These are phyloP conservation scores for Aphelenchoides bicaudatus DNA, from an alignment of 2,888 invertebrate genomes.

Conservation along the genomic window DNA sequence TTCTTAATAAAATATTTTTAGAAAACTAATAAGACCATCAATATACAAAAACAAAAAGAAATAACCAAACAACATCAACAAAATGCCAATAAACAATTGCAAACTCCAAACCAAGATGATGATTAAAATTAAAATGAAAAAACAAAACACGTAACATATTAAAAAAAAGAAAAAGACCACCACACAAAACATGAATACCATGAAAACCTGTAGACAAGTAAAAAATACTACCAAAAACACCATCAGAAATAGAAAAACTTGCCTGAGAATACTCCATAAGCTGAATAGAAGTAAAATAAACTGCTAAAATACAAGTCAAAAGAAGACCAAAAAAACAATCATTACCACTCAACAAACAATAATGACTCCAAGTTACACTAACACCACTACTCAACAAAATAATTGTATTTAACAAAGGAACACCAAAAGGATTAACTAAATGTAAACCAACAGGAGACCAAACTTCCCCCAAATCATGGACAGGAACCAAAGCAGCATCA, in stretches of 20 bases:
- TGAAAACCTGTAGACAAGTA: constrained; percentile 75
- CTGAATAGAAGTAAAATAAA: constrained; percentile 72
- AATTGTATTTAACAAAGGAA: constrained; percentile 73
- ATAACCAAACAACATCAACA: constrained; percentile 57
- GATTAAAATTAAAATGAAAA: constrained; percentile 66
- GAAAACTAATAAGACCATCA: constrained; percentile 51
- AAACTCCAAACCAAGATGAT: constrained; percentile 71
- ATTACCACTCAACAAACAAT: constrained; percentile 63
- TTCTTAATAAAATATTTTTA: constrained; percentile 22
- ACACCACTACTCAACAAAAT: constrained; percentile 73
- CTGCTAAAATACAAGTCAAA: constrained; percentile 67
- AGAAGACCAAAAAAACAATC: constrained; percentile 64
- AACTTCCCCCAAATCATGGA: constrained; percentile 67
- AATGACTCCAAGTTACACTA: constrained; percentile 70
- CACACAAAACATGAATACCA: constrained; percentile 72
- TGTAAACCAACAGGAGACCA: constrained; percentile 71
- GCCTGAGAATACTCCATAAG: constrained; percentile 71
- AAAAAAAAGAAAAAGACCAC: constrained; percentile 66
- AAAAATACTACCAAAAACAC: constrained; percentile 71
- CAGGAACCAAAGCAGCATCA: constrained; percentile 63
- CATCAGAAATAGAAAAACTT: constrained; percentile 67
- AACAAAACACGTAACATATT: constrained; percentile 65
- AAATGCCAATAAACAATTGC: constrained; percentile 71
- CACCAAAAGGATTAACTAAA: constrained; percentile 71
- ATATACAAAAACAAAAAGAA: constrained; percentile 56